Evolutionary conservation across 2,888 invertebrate genomes (phyloP).

Genomic region (Callosobruchus maculatus): DNA sequence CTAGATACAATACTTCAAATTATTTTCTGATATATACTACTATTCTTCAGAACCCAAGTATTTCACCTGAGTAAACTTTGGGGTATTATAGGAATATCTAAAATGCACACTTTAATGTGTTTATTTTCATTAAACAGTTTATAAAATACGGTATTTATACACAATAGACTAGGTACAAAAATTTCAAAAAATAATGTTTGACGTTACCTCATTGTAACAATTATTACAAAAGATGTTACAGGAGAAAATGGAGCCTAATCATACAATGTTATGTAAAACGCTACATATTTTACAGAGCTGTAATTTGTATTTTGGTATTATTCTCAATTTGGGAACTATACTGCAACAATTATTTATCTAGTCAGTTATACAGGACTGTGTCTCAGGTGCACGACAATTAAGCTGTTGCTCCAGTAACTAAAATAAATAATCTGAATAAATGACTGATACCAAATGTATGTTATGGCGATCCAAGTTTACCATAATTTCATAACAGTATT

Average conservation of each 20-base stretch:
- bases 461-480: too few species aligned
- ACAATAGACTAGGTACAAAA: slow-evolving; percentile 23
- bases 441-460: too few species aligned
- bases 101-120: background rate
- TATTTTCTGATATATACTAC: too few species aligned
- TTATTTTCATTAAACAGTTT: slow-evolving; percentile 23
- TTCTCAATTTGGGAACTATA: background rate
- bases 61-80: too few species aligned
- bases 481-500: too few species aligned
- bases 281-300: background rate
- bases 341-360: background rate
- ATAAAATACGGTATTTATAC: slow-evolving; percentile 26
- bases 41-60: too few species aligned
- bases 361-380: background rate
- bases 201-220: slow-evolving; percentile 7
- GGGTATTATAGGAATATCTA: too few species aligned
- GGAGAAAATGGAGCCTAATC: background rate
- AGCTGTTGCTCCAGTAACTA: too few species aligned
- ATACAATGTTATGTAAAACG: background rate
- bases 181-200: slow-evolving; percentile 15
- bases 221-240: background rate
- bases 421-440: too few species aligned
- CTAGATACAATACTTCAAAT: too few species aligned
- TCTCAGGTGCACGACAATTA: background rate
- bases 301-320: background rate